Evolutionary conservation across 2,797 vertebrate genomes (phyloP).

Genomic region (Manis pentadactyla): DNA sequence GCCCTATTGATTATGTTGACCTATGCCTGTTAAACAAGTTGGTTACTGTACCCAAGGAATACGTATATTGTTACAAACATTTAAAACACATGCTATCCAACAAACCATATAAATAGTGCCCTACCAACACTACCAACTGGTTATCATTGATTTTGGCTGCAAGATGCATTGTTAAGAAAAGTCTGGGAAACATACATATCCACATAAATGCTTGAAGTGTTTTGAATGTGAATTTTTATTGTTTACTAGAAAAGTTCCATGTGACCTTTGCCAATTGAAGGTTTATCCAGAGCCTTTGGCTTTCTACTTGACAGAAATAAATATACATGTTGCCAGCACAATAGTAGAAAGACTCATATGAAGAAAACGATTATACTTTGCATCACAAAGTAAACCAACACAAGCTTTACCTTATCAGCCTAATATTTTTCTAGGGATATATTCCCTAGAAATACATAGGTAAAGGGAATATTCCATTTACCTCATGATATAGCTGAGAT

Average conservation of each 20-base stretch:
- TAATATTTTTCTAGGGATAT: neutral
- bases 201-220: neutral
- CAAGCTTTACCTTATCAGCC: constrained; percentile 69
- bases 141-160: neutral
- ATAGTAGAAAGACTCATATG: neutral
- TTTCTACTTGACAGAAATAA: neutral
- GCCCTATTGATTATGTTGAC: neutral
- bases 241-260: neutral
- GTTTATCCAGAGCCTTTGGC: neutral
- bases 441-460: too few relatives aligned
- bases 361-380: neutral
- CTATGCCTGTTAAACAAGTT: neutral
- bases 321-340: neutral
- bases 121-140: neutral
- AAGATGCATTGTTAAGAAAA: neutral
- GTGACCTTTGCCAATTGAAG: neutral
- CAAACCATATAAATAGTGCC: neutral
- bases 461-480: neutral
- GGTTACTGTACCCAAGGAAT: neutral
- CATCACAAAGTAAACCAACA: neutral
- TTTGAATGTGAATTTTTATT: neutral
- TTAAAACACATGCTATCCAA: neutral
- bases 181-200: neutral
- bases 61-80: neutral
- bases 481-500: neutral